phyloP scores from a whole-genome alignment of 2,113 vertebrate species.

The Sapayoa aenigma region DNA sequence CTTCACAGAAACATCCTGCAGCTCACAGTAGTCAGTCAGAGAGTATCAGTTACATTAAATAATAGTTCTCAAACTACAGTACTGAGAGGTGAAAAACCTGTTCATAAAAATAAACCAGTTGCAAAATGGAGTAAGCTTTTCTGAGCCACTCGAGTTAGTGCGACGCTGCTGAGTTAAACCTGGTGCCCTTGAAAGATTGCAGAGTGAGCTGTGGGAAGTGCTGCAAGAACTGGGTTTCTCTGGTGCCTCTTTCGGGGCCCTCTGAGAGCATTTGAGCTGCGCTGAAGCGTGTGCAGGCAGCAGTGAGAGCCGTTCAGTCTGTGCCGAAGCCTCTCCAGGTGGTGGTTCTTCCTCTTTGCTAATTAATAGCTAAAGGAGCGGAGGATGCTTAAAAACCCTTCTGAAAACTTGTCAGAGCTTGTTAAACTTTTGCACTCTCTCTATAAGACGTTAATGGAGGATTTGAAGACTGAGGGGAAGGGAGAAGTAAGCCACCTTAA shows the following conservation, averaged over 20 bases:
- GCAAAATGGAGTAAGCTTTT: background rate
- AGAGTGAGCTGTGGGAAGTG: background rate
- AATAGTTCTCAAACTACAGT: background rate
- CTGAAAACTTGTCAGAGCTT: background rate
- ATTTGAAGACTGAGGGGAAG: background rate
- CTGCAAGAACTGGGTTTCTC: slow-evolving; percentile 11
- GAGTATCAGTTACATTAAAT: background rate
- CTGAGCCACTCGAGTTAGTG: background rate
- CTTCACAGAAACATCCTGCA: background rate
- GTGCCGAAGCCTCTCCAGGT: accelerated
- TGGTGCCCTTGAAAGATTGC: background rate
- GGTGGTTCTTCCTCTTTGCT: background rate
- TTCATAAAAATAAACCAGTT: background rate
- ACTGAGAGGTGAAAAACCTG: background rate
- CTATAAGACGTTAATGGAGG: background rate
- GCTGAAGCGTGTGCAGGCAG: accelerated
- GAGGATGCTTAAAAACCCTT: background rate
- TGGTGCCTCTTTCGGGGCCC: background rate
- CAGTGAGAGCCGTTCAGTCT: background rate
- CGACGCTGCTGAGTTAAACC: background rate
- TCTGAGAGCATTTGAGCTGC: background rate
- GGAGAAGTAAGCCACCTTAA: background rate
- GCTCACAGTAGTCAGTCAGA: background rate
- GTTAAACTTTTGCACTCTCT: background rate
- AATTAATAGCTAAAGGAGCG: background rate